Evolutionary conservation across 2,888 invertebrate genomes (phyloP), one percentile per base, ranked within the genome.

Genomic region (Ichneumoninae sp.): DNA sequence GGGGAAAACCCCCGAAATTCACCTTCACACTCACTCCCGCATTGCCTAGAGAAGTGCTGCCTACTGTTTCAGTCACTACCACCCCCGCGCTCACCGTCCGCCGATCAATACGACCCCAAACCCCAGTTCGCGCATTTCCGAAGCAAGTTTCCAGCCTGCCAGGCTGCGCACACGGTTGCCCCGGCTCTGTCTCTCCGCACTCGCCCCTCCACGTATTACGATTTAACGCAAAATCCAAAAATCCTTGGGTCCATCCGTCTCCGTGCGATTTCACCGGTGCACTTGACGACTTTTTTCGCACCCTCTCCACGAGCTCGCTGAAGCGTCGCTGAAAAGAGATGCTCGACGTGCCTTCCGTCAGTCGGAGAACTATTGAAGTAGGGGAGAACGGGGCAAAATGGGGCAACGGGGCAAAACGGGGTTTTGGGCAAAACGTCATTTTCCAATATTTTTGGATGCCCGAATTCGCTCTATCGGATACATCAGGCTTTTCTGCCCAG

Each of bases 31-130:
- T 22, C 65, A 50, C 71, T 73, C 71, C 47, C 63, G 63, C 79
- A 73, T 73, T 47, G 85, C 87, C 87, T 87, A 88, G 89, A 88
- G 89, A 89, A 87, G 88, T 89, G 89, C 88, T 89, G 89, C 89
- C 89, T 89, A 91, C 90, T 91, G 92, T 91, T 92, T 91, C 89
- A 92, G 90, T 88, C 88, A 89, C 88, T 86, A 86, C 78, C 65
- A 78, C 68, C 81, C 82, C 84, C 83, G 79, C 77, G 60, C 79
- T 74, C 79, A 83, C 66, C 68, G 89, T 88, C 88, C 84, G 88
- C 88, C 92, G 92, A 92, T 92, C 92, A 92, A 92, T 92, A 92
- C 92, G 88, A 91, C 91, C 92, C 89, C 92, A 92, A 92, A 92
- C 91, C 90, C 88, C 86, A 87, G 89, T 89, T 88, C 88, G 89